Base-by-base conservation (phyloP, 2,888 invertebrate species). In the Lepidocyrtinus sp. region DNA sequence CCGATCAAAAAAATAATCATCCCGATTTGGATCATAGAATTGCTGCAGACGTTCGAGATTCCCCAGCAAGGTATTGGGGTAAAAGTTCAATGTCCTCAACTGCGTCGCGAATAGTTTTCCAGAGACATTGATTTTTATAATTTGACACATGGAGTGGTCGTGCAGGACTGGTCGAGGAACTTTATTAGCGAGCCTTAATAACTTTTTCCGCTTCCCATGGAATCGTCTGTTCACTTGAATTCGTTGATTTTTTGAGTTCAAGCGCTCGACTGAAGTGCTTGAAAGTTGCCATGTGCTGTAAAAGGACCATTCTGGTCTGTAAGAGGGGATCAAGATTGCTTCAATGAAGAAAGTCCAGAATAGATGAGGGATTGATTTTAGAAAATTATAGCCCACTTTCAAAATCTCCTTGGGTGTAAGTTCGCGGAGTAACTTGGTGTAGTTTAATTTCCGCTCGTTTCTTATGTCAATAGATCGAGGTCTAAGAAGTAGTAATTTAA, bases 1-100 rank as follows among this genome's bases (percentile, higher is more conserved):
- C 25, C 85, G 65, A 21, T 85, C 85, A 70, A 85, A 84, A 67
- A 78, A 84, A 50, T 79, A 85, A 24, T 83, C 77, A 9, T 82
- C 69, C 1, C 72, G 46, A 7, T 45, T 61, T 0, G 82, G 81
- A 62, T 86, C 85, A n/a, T 63, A 83, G 73, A 55, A 84, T 50
- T 71, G 70, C 5, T 69, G 50, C 46, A 82, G 64, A 36, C 75
- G 12, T 36, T 36, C 17, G 0, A 67, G 68, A 62, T 84, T 62
- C 3, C 82, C 84, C 12, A 84, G 65, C 9, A 84, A 36, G 21
- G 84, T 75, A 2, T 77, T 21, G 1, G 84, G 82, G 64, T 82
- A 84, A 63, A 77, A 36, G 12, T 46, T 64, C 2, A 84, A 61
- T 1, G 84, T 82, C 9, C 82, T 27, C 2, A 75, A 2, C 24